Base-by-base conservation (phyloP, 1,140 invertebrate species). In the Trichogramma pretiosum region DNA sequence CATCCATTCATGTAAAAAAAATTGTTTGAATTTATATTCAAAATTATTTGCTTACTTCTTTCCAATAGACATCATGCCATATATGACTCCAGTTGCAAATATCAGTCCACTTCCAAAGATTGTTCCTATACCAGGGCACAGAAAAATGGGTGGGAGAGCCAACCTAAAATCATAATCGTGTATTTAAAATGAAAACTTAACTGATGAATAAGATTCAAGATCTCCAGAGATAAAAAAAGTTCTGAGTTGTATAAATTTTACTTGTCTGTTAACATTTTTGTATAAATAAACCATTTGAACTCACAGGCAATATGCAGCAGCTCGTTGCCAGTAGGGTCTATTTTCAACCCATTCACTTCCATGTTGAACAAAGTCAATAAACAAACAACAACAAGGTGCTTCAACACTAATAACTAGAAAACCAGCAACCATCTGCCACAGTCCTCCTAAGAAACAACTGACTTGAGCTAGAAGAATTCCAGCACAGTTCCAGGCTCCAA, bases 341-440 rank as follows among this genome's bases (percentile, higher is more conserved):
- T 77, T 74, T 56, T 97, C 91, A 34, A 89, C 80, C 67, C 78
- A 84, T 56, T 83, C 80, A 36, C 87, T 85, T 19, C 93, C 72
- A 44, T 76, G 78, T 68, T 92, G 85, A 46, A 94, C 89, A 74
- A 90, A 87, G 63, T 95, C 92, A 53, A 97, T 80, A 70, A 93
- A 97, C 65, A 90, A 78, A 70, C 92, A 96, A 72, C 92, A 95
- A 65, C 88, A 95, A 0, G 93, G 93, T 10, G 92, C 92, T 72
- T 98, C 93, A 57, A 93, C 78, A 5, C 85, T 78, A 52, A 93
- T 76, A 35, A 92, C 81, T 44, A 89, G 58, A 72, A 94, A 92
- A 34, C 90, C 91, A 40, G 84, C 81, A 36, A 93, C 55, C 83
- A 95, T 86, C 77, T 93, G 89, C 74, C 86, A 83, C 48, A 95